Evolutionary conservation across 1,140 invertebrate genomes (phyloP).

Genomic region (Atta texana): DNA sequence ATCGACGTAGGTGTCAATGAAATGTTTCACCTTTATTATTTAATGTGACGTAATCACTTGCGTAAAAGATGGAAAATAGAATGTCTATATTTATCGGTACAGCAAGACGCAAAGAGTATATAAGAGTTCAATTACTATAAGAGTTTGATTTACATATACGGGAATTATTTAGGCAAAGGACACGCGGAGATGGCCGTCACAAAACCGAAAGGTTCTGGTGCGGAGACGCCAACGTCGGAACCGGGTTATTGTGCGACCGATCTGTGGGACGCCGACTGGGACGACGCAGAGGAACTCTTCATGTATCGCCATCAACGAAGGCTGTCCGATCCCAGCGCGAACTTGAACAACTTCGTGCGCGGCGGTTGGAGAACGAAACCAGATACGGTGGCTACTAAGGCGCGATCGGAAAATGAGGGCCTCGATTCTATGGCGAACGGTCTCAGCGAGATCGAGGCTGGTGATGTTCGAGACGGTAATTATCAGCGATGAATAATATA

Average conservation of each 20-base stretch:
- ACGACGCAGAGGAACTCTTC: conserved; percentile 94
- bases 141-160: not conserved
- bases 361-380: conserved; percentile 92
- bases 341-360: conserved; percentile 95
- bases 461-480: conserved; percentile 96
- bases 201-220: conserved; percentile 95
- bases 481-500: conserved; percentile 22
- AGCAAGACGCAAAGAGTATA: not conserved
- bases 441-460: conserved; percentile 96
- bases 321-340: conserved; percentile 97
- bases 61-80: conserved; percentile 17
- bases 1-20: not conserved
- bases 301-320: conserved; percentile 93
- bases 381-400: conserved; percentile 88
- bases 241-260: conserved; percentile 94
- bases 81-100: conserved; percentile 13
- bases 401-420: conserved; percentile 96
- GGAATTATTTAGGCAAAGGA: conserved; percentile 90
- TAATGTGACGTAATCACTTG: not conserved
- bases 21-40: conserved; percentile 7
- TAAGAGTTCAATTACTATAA: not conserved
- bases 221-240: conserved; percentile 98
- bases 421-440: conserved; percentile 93
- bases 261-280: conserved; percentile 95
- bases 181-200: conserved; percentile 99